Evolutionary conservation across 2,113 vertebrate species (phyloP).

Genomic region (Parus major): DNA sequence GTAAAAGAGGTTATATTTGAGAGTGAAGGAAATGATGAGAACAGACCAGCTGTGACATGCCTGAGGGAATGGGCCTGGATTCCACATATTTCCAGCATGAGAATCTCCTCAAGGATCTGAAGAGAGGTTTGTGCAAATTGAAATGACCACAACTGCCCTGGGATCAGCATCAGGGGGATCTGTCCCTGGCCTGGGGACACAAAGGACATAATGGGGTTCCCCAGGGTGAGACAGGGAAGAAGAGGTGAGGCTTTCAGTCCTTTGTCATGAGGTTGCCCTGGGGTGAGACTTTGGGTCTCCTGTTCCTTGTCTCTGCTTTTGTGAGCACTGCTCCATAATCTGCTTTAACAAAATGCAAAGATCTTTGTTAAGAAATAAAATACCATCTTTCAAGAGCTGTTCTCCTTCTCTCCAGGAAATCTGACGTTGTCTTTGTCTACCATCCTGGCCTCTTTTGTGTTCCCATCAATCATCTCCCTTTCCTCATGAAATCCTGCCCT

Average conservation of each 20-base stretch:
- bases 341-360: not conserved
- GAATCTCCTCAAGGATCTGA: not conserved
- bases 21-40: not conserved
- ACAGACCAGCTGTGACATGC: not conserved
- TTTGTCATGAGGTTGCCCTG: accelerated
- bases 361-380: not conserved
- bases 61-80: not conserved
- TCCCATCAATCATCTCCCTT: not conserved
- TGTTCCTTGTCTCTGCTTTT: not conserved
- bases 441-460: not conserved
- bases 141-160: not conserved
- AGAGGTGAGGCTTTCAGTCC: not conserved
- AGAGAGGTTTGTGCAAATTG: not conserved
- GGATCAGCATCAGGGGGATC: not conserved
- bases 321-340: not conserved
- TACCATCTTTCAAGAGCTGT: not conserved
- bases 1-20: not conserved
- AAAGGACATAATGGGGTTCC: not conserved
- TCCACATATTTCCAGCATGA: not conserved
- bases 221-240: not conserved
- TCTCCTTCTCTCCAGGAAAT: not conserved
- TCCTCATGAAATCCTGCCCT: not conserved
- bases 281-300: not conserved
- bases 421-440: not conserved
- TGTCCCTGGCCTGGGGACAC: not conserved